Conservation (phyloP, 2,113 vertebrate genomes). For the Aspidoscelis tigris region DNA sequence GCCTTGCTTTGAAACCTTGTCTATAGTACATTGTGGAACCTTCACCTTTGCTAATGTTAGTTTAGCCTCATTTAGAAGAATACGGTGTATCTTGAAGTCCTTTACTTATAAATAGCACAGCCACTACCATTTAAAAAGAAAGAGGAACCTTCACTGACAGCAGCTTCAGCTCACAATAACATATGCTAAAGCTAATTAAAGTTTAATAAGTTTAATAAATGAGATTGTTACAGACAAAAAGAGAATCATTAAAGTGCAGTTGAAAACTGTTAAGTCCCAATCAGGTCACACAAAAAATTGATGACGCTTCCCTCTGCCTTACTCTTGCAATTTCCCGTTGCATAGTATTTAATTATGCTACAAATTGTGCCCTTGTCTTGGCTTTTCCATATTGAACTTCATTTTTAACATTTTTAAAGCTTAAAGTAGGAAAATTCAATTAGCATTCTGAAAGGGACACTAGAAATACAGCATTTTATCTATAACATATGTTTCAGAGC, state of each 20-base stretch:
- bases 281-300: slow-evolving; percentile 78
- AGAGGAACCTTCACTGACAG: slow-evolving; percentile 74
- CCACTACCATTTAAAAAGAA: slow-evolving; percentile 78
- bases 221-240: slow-evolving; percentile 80
- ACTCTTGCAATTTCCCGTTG: slow-evolving; percentile 66
- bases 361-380: slow-evolving; percentile 68
- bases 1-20: not conserved
- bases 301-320: slow-evolving; percentile 65
- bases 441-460: slow-evolving; percentile 72
- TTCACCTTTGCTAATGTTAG: slow-evolving; percentile 21
- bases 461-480: slow-evolving; percentile 70
- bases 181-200: slow-evolving; percentile 89
- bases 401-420: slow-evolving; percentile 75
- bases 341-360: slow-evolving; percentile 72
- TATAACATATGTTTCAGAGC: slow-evolving; percentile 54
- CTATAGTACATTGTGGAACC: not conserved
- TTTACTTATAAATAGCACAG: slow-evolving; percentile 76
- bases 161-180: slow-evolving; percentile 75
- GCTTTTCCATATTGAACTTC: slow-evolving; percentile 70
- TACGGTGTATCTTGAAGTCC: slow-evolving; percentile 71
- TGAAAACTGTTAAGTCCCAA: slow-evolving; percentile 77
- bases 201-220: slow-evolving; percentile 92
- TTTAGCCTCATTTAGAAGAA: slow-evolving; percentile 14
- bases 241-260: slow-evolving; percentile 81
- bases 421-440: slow-evolving; percentile 70